Percentiles rank a stretch among this genome's conserved stretches.
Evolutionary conservation across 2,113 vertebrate genomes (phyloP).

Genomic region (Megaceryle torquata): DNA sequence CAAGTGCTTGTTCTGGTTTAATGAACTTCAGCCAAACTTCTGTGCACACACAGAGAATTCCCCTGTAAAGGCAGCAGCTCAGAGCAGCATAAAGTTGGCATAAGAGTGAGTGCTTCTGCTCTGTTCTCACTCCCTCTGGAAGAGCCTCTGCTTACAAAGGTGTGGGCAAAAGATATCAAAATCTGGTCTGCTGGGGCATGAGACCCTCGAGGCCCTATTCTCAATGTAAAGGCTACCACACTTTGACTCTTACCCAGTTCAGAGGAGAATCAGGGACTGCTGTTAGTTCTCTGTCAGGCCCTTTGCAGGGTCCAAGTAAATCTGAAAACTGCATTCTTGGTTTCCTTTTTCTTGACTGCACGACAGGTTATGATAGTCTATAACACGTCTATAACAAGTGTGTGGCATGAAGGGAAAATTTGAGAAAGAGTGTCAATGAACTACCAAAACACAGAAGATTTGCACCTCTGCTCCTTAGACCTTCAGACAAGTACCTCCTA

Average conservation of each 20-base stretch:
- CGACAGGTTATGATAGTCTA: neutral
- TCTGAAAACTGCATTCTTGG: neutral
- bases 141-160: neutral
- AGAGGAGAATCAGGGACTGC: neutral
- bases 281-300: neutral
- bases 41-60: neutral
- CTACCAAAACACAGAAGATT: neutral
- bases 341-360: neutral
- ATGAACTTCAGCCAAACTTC: neutral
- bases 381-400: no score
- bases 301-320: neutral
- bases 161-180: neutral
- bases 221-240: neutral
- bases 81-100: neutral
- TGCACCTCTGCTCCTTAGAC: neutral
- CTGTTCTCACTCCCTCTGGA: neutral
- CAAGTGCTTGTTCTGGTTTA: neutral
- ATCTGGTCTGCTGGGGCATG: neutral
- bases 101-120: neutral
- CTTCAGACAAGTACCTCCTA: neutral
- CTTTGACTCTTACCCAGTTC: neutral
- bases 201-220: neutral
- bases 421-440: neutral
- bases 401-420: neutral
- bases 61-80: neutral